Evolutionary conservation across 2,888 invertebrate species (phyloP), one percentile per base, ranked within the genome.

Genomic region (Macropis europaea): DNA sequence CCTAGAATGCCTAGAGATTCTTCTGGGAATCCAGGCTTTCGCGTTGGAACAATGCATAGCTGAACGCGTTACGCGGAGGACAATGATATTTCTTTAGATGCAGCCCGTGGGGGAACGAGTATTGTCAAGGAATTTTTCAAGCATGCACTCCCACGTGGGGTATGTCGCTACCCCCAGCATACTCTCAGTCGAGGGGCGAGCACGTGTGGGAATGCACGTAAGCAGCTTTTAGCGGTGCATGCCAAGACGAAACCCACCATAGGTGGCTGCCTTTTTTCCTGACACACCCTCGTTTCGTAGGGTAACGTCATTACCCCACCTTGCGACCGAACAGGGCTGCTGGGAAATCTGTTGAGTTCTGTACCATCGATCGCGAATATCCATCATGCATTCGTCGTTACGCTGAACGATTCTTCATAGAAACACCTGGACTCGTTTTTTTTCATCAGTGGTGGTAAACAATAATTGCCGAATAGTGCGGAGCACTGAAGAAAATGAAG

Each of bases 81-180:
- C 77, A 74, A 79, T 79, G 79, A 77, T 64, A 71, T 77, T 77
- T 76, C 59, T 78, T 61, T 68, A 61, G 40, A 59, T 54, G 45
- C 45, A 22, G 13, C n/a, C 42, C 71, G 77, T 79, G 74, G 77
- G 79, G 76, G 71, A 79, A 71, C 71, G 62, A 59, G 80, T 71
- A 80, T 80, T 80, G 76, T 77, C 59, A 64, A 30, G 66, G 52
- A 62, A 81, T 72, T 74, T 76, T 78, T 76, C 71, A 78, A 78
- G 72, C 73, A 69, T 67, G 59, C 73, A 79, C 80, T 80, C 80
- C 80, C 78, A 80, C 80, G 79, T 81, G 78, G 78, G 72, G 67
- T 72, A 67, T 54, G 67, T 57, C 56, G 62, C 70, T 57, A 68
- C 73, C 73, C 73, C 75, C 61, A 50, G 66, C 63, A 62, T 71